Base-by-base conservation (phyloP, 2,888 invertebrate species). In the Orchestes rusci region DNA sequence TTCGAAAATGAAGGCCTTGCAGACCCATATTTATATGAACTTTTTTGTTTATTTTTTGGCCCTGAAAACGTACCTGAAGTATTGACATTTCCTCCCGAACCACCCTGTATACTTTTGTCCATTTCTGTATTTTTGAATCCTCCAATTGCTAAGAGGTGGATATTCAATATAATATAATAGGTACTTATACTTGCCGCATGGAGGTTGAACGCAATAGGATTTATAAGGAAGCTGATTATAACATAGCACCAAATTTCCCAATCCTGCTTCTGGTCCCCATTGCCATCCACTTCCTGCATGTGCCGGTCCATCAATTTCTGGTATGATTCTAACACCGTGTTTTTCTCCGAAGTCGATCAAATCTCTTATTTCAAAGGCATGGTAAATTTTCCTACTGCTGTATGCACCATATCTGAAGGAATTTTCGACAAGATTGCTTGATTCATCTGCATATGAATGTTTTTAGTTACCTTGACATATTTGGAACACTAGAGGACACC, bases 261-360 rank as follows among this genome's bases (percentile, higher is more conserved):
- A 62, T 0, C 76, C 76, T 1, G 70, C 70, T 10, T 65, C 59
- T 3, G 68, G 64, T 3, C 88, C 88, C 86, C 87, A 86, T 62
- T 88, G 84, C 88, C 89, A 90, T 0, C 89, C 90, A 52, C 80
- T 82, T 16, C 86, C 86, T 1, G 85, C 80, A 64, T 91, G 90
- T 2, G 90, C 83, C 0, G 94, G 94, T 4, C 87, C 82, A 66
- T 93, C 93, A 27, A 93, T 79, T 72, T 95, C 95, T 8, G 93
- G 77, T 18, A 95, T 73, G 0, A 94, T 78, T 27, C 91, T 74
- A 3, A 95, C 79, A 2, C 94, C 95, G 29, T 92, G 74, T 2
- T 79, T 64, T 50, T 80, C 75, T 0, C 88, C 93, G 64, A 87
- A 92, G 20, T 77, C 72, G 1, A 88, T 75, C 39, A 94, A 69